Base-by-base conservation (phyloP, 2,888 invertebrate species). In the Biston betularia region DNA sequence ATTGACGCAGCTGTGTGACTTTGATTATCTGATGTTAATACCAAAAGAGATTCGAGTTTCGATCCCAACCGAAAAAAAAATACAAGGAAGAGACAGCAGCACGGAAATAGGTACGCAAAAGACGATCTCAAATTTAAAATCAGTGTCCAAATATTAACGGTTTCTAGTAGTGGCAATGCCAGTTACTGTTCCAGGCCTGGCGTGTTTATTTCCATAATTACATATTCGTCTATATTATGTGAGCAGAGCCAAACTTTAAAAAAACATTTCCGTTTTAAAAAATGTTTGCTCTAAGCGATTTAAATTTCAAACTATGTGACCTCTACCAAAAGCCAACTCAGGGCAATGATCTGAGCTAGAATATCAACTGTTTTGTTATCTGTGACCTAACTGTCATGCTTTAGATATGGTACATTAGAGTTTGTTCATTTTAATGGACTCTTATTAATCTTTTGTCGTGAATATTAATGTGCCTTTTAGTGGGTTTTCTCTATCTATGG, bases 351-450 rank as follows among this genome's bases (percentile, higher is more conserved):
- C 67, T 59, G 57, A 50, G 44, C 53, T 66, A 48, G 55, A 60
- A 44, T 24, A 40, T 6, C 15, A 46, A 63, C 65, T 45, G 34
- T 40, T 52, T 15, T 24, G 15, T 54, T 38, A 63, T 49, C 67
- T 68, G 54, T 44, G 54, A 59, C 54, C 49, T 63, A 68, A 68
- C 67, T 68, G 67, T 68, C 67, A 46, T 42, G 48, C 48, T 66
- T 62, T 66, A 63, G 66, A 62, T 58, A 63, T 59, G 63, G 55
- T 50, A 60, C 58, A 63, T 66, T 64, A 45, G 49, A 63, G 46
- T 57, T 62, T 46, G 67, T 50, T 45, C 45, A 56, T 56, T 68
- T 67, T 59, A 67, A 67, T 63, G 59, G 55, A 38, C 8, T n/a
- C 35, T 15, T 50, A 56, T 68, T 55, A 60, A 68, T 68, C 54